A percentile compares a stretch with the other conserved stretches of the same genome.
Conservation (phyloP, 1,140 invertebrate genomes). For the Colletes gigas region DNA sequence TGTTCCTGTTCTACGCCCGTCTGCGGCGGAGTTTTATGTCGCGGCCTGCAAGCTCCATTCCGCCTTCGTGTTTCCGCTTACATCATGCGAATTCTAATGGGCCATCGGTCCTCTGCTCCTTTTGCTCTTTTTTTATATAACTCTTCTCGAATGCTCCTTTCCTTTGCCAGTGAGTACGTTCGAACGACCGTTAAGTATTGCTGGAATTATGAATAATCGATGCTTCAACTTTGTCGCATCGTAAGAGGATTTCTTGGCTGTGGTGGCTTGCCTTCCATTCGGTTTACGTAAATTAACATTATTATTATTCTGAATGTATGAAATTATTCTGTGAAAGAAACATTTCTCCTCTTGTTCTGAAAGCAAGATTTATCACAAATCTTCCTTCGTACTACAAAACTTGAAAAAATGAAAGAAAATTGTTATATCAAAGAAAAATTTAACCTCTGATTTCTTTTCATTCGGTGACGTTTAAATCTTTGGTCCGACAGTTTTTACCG, state of each 20-base stretch:
- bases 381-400: too few species aligned
- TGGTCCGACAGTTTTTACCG: too few species aligned
- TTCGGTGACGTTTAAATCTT: too few species aligned
- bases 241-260: neutral
- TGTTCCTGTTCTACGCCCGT: conserved; percentile 54
- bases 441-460: too few species aligned
- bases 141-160: neutral
- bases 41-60: conserved; percentile 51
- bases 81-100: conserved; percentile 64
- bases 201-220: neutral
- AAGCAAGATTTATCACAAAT: too few species aligned
- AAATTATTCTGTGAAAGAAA: too few species aligned
- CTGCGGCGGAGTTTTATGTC: conserved; percentile 66
- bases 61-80: conserved; percentile 57
- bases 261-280: too few species aligned
- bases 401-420: too few species aligned
- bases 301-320: too few species aligned
- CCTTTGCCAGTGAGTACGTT: neutral
- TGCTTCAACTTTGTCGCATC: neutral
- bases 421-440: too few species aligned
- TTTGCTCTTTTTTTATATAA: conserved; percentile 12
- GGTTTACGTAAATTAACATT: too few species aligned
- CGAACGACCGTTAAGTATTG: neutral
- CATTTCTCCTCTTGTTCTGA: too few species aligned
- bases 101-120: conserved; percentile 4